phyloP scores from a whole-genome alignment of 2,797 vertebrate species.

The Trachops cirrhosus region DNA sequence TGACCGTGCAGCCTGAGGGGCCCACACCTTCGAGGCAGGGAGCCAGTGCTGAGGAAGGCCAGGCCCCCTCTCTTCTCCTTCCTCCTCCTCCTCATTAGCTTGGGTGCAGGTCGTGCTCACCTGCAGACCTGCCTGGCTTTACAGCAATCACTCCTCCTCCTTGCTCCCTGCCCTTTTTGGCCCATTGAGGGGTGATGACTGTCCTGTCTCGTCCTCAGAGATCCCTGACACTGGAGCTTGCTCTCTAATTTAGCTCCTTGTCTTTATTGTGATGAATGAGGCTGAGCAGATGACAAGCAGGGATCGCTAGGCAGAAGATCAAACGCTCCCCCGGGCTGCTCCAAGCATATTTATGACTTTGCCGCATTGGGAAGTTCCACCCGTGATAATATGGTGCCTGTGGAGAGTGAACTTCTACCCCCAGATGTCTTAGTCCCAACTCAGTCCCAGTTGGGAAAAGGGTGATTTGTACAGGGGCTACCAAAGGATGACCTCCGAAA shows the following conservation, averaged over 20 bases:
- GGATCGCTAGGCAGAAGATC: slow-evolving; percentile 49
- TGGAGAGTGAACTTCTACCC: background rate
- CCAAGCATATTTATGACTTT: slow-evolving; percentile 32
- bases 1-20: background rate
- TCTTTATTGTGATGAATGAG: slow-evolving; percentile 23
- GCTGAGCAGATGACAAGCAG: background rate
- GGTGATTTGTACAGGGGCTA: background rate
- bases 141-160: background rate
- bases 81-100: background rate
- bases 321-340: background rate
- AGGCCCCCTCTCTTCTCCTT: background rate
- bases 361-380: background rate
- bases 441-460: background rate
- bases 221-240: background rate
- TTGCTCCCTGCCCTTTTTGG: background rate
- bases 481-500: background rate
- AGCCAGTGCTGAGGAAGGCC: background rate
- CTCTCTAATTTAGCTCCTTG: background rate
- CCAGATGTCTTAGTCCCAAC: background rate
- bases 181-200: background rate
- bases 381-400: background rate
- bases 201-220: background rate
- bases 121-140: slow-evolving; percentile 7
- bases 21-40: background rate
- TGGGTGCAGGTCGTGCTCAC: background rate